Conservation (phyloP, 2,888 invertebrate species). For the Drosophila ustulata region DNA sequence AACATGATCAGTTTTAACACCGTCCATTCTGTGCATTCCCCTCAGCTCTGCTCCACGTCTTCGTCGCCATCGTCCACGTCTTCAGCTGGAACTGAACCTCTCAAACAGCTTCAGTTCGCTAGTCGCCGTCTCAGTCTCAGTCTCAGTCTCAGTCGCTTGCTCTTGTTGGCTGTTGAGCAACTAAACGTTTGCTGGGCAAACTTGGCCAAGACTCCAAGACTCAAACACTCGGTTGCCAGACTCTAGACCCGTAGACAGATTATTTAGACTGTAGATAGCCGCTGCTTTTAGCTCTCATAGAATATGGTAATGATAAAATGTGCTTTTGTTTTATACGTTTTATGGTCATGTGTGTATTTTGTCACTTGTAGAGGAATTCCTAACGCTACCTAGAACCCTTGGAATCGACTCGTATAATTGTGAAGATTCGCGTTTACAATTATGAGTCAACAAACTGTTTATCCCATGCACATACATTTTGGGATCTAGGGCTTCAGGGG, state of each 20-base stretch:
- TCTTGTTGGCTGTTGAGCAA: constrained; percentile 56
- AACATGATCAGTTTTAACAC: constrained; percentile 80
- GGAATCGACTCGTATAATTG: constrained; percentile 25
- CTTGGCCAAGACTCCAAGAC: constrained; percentile 58
- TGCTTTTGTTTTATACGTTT: constrained; percentile 65
- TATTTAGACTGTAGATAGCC: constrained; percentile 36
- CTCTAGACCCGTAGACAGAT: constrained; percentile 6
- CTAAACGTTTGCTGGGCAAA: constrained; percentile 69
- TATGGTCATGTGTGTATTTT: constrained; percentile 70
- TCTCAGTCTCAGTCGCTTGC: constrained; percentile 15
- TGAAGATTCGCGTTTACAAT: constrained; percentile 20
- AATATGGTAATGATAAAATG: constrained; percentile 68
- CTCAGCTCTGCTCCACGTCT: constrained; percentile 13
- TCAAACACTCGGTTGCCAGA: too few relatives aligned
- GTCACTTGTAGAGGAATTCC: constrained; percentile 61
- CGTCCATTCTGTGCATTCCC: constrained; percentile 49
- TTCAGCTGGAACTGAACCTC: constrained; percentile 17
- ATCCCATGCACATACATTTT: background rate
- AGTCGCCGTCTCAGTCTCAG: constrained; percentile 6
- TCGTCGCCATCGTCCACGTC: background rate
- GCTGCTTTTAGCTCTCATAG: constrained; percentile 36
- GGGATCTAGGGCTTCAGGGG: background rate
- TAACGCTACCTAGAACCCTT: constrained; percentile 1
- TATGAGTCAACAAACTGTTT: constrained; percentile 14
- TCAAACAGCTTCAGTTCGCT: constrained; percentile 25